These are phyloP conservation scores for Porites lutea DNA, from an alignment of 64 coral and sea anemone species.

Conservation along the genomic window DNA sequence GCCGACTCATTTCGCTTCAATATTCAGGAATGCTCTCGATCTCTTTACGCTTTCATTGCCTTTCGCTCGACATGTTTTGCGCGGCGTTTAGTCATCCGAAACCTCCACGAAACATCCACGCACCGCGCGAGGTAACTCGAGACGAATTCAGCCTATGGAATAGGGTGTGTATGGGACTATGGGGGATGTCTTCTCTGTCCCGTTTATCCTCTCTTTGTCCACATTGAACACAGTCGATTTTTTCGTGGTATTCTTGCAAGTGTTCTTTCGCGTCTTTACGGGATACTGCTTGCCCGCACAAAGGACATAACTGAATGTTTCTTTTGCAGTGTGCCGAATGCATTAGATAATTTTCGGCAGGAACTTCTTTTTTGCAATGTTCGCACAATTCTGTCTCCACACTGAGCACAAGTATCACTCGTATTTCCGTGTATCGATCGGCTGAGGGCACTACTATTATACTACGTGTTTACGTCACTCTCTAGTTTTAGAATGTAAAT, in stretches of 20 bases:
- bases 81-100: too few relatives aligned
- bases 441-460: not conserved
- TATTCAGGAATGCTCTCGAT: too few relatives aligned
- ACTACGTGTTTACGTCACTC: not conserved
- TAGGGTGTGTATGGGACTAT: too few relatives aligned
- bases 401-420: not conserved
- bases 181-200: too few relatives aligned
- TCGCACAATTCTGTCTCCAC: constrained; percentile 45
- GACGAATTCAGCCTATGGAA: too few relatives aligned
- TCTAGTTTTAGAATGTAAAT: not conserved
- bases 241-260: constrained; percentile 36
- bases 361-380: constrained; percentile 39
- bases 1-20: too few relatives aligned
- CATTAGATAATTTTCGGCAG: constrained; percentile 55
- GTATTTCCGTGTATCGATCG: too few relatives aligned
- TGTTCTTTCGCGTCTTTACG: constrained; percentile 27
- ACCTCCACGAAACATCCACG: too few relatives aligned
- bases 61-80: too few relatives aligned
- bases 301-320: constrained; percentile 40
- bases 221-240: constrained; percentile 35
- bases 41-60: too few relatives aligned
- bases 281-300: constrained; percentile 31
- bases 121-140: too few relatives aligned
- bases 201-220: not conserved
- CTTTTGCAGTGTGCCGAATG: constrained; percentile 49